Conservation (phyloP, 2,113 vertebrate genomes). For the Uria aalge region DNA sequence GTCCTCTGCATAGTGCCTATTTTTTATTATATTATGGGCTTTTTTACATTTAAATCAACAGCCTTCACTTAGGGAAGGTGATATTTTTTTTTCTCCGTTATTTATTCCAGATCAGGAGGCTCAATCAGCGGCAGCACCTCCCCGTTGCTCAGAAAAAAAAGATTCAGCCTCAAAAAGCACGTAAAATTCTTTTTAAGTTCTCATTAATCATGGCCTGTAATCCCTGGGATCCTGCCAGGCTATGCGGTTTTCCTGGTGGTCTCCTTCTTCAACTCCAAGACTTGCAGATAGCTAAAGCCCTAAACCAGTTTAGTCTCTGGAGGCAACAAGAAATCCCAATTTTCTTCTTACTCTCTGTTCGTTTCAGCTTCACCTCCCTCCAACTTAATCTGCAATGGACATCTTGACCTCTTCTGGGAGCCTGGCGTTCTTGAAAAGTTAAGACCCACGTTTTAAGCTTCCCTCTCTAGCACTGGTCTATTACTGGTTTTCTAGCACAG, state of each 20-base stretch:
- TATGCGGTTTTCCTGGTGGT: not conserved
- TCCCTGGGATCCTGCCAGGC: conserved; percentile 23
- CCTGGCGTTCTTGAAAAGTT: not conserved
- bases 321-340: not conserved
- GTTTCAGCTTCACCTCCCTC: not conserved
- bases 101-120: not conserved
- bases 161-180: not conserved
- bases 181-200: conserved; percentile 1
- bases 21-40: not conserved
- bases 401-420: not conserved
- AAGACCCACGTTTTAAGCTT: not conserved
- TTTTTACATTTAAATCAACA: not conserved
- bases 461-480: not conserved
- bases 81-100: not conserved
- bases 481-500: not conserved
- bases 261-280: not conserved
- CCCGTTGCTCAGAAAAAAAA: not conserved
- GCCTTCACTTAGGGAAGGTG: not conserved
- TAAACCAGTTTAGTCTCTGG: not conserved
- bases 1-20: not conserved
- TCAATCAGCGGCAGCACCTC: conserved; percentile 2
- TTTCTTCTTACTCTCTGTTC: not conserved
- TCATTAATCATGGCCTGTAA: conserved; percentile 31
- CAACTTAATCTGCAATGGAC: not conserved
- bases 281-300: not conserved